These are phyloP conservation scores for Oscheius onirici DNA, from an alignment of 2,888 invertebrate genomes.

Conservation along the genomic window DNA sequence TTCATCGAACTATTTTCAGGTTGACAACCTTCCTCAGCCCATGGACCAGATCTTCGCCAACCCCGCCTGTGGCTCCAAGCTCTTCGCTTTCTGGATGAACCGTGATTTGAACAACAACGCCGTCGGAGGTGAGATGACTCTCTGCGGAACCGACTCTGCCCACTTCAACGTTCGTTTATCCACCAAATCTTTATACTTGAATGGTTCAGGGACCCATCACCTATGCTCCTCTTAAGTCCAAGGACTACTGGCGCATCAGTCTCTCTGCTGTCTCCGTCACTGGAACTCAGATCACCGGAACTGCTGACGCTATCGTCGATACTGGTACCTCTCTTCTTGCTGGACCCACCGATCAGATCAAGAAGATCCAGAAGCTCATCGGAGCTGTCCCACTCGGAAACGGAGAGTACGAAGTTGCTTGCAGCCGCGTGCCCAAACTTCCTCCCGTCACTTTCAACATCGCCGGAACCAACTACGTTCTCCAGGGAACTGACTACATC, in stretches of 20 bases:
- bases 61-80: conserved; percentile 71
- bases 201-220: conserved; percentile 37
- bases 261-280: conserved; percentile 35
- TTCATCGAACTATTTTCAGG: too few species aligned
- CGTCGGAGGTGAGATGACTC: conserved; percentile 70
- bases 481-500: conserved; percentile 75
- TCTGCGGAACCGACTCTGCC: conserved; percentile 91
- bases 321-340: conserved; percentile 94
- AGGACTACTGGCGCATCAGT: conserved; percentile 44
- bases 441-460: conserved; percentile 84
- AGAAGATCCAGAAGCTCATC: conserved; percentile 80
- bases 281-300: conserved; percentile 42
- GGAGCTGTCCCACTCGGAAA: conserved; percentile 81
- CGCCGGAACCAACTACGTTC: conserved; percentile 81
- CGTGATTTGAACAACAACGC: conserved; percentile 72
- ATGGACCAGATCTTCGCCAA: conserved; percentile 73
- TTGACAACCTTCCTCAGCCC: conserved; percentile 73
- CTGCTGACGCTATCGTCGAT: conserved; percentile 93
- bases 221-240: conserved; percentile 36
- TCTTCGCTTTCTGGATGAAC: conserved; percentile 72
- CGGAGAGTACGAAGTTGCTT: conserved; percentile 82
- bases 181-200: not conserved
- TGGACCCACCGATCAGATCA: conserved; percentile 78
- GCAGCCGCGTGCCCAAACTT: conserved; percentile 81
- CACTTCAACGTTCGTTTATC: conserved; percentile 23